phyloP scores from a whole-genome alignment of 2,797 vertebrate genomes.

The Rhabdophis nuchalis region DNA sequence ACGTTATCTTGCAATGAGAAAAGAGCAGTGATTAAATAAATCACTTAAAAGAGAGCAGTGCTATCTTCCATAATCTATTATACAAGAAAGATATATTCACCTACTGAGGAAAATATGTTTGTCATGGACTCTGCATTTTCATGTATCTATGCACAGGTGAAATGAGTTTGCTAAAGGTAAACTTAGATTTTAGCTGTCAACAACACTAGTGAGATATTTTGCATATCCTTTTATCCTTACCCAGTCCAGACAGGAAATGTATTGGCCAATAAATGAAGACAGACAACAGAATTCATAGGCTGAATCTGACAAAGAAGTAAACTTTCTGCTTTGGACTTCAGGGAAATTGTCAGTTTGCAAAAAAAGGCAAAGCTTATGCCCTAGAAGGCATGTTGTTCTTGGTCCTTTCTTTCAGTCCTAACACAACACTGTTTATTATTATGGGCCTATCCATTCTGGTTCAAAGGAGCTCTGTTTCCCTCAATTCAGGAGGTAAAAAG shows the following conservation, averaged over 20 bases:
- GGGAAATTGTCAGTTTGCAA: background rate
- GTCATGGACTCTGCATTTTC: background rate
- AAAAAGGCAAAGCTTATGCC: background rate
- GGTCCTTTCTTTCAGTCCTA: background rate
- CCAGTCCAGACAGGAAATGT: background rate
- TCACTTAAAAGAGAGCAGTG: background rate
- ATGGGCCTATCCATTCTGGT: background rate
- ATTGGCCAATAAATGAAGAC: background rate
- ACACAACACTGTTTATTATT: background rate
- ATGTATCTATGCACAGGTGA: background rate
- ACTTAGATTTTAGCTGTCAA: background rate
- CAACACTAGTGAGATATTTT: background rate
- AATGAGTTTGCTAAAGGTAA: background rate
- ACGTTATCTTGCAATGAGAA: background rate
- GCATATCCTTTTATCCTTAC: background rate
- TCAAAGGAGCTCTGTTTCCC: background rate
- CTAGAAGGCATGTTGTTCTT: background rate
- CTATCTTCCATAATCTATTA: background rate
- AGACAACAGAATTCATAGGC: background rate
- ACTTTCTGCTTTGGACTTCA: background rate
- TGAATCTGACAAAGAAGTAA: background rate
- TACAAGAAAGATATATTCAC: background rate
- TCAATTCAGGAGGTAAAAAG: background rate
- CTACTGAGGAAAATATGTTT: background rate
- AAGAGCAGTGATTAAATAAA: background rate